These are phyloP conservation scores for Drosophila tripunctata DNA, from an alignment of 2,888 invertebrate genomes.

Conservation along the genomic window DNA sequence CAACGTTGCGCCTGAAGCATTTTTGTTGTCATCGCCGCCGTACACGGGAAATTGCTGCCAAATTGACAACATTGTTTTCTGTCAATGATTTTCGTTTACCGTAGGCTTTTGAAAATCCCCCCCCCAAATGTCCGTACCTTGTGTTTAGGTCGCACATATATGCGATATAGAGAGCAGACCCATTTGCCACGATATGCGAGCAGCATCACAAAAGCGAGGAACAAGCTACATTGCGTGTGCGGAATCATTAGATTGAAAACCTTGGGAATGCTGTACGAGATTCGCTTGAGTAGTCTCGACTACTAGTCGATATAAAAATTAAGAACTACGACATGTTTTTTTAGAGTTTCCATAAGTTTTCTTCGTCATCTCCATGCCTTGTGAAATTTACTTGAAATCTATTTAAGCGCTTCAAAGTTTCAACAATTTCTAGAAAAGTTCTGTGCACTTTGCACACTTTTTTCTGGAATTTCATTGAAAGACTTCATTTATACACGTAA, in stretches of 20 bases:
- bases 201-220: conserved; percentile 29
- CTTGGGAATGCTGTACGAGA: conserved; percentile 18
- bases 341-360: neutral
- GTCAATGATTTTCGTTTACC: conserved; percentile 64
- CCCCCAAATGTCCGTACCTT: neutral
- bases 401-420: neutral
- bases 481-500: neutral
- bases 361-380: no score
- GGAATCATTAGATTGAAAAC: conserved; percentile 32
- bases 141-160: neutral
- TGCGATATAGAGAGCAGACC: neutral
- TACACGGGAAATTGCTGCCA: conserved; percentile 73
- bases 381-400: no score
- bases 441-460: neutral
- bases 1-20: conserved; percentile 47
- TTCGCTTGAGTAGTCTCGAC: neutral
- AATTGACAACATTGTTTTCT: conserved; percentile 76
- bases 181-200: conserved; percentile 35
- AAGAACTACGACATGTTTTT: no score
- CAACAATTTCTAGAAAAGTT: no score
- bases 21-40: conserved; percentile 37
- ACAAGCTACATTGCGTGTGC: conserved; percentile 39
- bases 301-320: no score
- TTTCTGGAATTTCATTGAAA: neutral
- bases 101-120: conserved; percentile 15